Conservation (phyloP, 2,113 vertebrate species). For the Amphilophus citrinellus region DNA sequence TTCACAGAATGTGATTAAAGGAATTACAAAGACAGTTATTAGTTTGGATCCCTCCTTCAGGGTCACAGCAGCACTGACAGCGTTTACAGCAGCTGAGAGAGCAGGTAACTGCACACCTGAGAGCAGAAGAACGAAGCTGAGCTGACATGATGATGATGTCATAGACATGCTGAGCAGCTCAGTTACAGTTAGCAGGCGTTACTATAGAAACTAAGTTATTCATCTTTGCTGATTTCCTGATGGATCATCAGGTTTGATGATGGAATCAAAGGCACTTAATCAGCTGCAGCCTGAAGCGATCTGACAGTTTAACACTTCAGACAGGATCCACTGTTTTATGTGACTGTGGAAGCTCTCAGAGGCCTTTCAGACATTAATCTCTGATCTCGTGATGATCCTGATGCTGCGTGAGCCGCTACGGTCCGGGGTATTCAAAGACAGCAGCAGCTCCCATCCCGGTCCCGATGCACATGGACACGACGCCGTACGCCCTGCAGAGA, state of each 20-base stretch:
- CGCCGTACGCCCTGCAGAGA: constrained; percentile 80
- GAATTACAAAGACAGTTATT: neutral
- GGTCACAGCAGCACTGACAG: neutral
- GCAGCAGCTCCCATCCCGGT: constrained; percentile 95
- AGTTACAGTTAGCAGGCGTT: neutral
- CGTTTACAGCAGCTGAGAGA: neutral
- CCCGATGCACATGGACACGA: constrained; percentile 97
- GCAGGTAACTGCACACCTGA: too few species aligned
- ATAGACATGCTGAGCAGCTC: neutral
- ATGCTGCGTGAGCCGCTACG: neutral
- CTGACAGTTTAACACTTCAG: neutral
- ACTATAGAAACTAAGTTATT: neutral
- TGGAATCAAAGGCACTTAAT: neutral
- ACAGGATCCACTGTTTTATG: neutral
- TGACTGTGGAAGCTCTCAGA: neutral
- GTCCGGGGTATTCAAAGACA: constrained; percentile 88
- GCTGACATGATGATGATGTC: neutral
- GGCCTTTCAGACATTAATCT: neutral
- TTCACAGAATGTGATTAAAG: neutral
- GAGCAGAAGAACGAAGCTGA: too few species aligned
- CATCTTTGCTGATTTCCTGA: neutral
- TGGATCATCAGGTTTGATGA: neutral
- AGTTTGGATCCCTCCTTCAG: neutral
- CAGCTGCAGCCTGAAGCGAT: neutral
- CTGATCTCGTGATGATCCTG: neutral